phyloP scores from a whole-genome alignment of 2,888 invertebrate species.

The Phortica okadai region DNA sequence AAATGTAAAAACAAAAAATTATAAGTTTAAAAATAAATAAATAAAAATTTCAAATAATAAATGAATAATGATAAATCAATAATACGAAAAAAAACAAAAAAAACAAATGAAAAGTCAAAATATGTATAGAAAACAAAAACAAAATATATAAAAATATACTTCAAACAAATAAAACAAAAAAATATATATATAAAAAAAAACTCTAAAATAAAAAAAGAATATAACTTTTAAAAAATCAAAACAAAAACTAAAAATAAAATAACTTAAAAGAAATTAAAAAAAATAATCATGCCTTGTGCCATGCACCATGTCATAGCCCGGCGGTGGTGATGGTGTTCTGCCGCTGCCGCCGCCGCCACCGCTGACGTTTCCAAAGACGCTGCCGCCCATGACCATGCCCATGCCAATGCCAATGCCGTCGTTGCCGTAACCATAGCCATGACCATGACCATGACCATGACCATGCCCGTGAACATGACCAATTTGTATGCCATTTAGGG shows the following conservation, averaged over 20 bases:
- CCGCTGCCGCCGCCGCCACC: slow-evolving; percentile 58
- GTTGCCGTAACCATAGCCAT: slow-evolving; percentile 52
- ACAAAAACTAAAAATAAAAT: slow-evolving; percentile 42
- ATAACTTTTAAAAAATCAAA: slow-evolving; percentile 34
- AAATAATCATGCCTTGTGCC: slow-evolving; percentile 77
- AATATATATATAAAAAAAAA: neutral
- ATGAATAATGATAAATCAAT: too few relatives aligned
- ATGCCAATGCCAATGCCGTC: slow-evolving; percentile 51
- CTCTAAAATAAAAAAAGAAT: slow-evolving; percentile 18
- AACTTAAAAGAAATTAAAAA: slow-evolving; percentile 44
- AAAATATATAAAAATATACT: neutral
- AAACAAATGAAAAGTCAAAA: slow-evolving; percentile 10
- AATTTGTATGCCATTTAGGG: neutral
- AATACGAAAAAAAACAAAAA: too few relatives aligned
- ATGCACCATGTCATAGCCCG: slow-evolving; percentile 78
- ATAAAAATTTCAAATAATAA: too few relatives aligned
- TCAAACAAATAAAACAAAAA: neutral
- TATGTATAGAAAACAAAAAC: slow-evolving; percentile 20
- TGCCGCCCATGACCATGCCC: slow-evolving; percentile 38
- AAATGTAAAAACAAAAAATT: slow-evolving; percentile 5
- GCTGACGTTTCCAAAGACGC: slow-evolving; percentile 51
- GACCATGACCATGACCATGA: neutral
- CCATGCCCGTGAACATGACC: neutral
- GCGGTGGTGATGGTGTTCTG: slow-evolving; percentile 76
- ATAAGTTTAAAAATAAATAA: slow-evolving; percentile 13